Evolutionary conservation across 2,888 invertebrate species (phyloP).

Genomic region (Ctena decussata): DNA sequence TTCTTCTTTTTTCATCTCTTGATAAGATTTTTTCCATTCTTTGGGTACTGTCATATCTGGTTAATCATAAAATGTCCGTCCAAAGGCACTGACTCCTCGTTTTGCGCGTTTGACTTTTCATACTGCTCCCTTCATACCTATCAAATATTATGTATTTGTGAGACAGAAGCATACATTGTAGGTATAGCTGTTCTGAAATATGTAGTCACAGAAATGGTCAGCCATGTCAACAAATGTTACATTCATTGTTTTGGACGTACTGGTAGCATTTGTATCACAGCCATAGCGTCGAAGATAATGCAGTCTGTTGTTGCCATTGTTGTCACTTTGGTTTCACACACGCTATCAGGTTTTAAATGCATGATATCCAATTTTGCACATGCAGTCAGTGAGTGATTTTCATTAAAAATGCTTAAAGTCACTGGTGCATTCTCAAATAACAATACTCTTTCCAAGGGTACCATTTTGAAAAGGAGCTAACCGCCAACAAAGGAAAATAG

Average conservation of each 20-base stretch:
- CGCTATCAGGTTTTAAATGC: not conserved
- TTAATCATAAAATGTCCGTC: not conserved
- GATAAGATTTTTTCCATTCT: not conserved
- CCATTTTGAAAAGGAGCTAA: not conserved
- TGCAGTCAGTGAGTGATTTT: not conserved
- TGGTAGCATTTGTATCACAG: not conserved
- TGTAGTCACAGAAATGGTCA: not conserved
- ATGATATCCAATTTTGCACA: not conserved
- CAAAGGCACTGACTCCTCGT: not conserved
- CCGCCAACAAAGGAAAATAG: no score
- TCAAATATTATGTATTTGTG: not conserved
- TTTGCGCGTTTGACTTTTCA: not conserved
- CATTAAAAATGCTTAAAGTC: not conserved
- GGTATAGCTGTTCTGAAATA: not conserved
- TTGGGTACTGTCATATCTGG: not conserved
- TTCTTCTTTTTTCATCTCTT: not conserved
- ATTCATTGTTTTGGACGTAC: not conserved
- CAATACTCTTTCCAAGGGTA: not conserved
- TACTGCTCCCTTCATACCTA: not conserved
- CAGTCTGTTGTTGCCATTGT: not conserved
- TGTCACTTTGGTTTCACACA: not conserved
- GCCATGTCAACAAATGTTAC: not conserved
- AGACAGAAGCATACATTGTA: not conserved
- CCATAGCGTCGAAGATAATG: no score
- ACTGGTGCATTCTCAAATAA: not conserved